Base-by-base conservation (phyloP, 1,140 invertebrate species). In the Conus ventricosus region DNA sequence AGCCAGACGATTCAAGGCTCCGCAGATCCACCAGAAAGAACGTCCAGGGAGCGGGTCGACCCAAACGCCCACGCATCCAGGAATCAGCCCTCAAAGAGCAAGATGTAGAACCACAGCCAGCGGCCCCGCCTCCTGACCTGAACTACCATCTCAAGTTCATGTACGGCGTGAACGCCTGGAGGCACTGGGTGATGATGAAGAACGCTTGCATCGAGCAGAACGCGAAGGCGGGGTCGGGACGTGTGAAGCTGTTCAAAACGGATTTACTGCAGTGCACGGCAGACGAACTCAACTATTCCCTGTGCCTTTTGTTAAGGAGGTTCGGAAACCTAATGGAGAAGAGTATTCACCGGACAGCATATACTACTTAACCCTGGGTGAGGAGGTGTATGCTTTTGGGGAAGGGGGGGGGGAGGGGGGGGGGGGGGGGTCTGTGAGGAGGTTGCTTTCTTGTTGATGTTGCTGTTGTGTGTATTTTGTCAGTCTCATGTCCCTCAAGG, bases 261-360 rank as follows among this genome's bases (percentile, higher is more conserved):
- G 98, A 99, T 94, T 96, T 99, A 54, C 94, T 99, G 13, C 97
- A 98, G 94, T 96, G 98, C 90, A 98, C 97, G 4, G 97, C 98
- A 1, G 98, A 98, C 93, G 98, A 99, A 94, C 95, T 99, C 4
- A 98, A 98, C 95, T 98, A 97, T 95, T 97, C 97, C 0, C 95
- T 99, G 10, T 98, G 97, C 95, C 95, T 98, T 23, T 99, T 95
- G 97, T 99, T 0, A 98, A 98, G 94, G 98, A 99, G 96, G 97
- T 98, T 8, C 91, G 97, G 54, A 99, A 98, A 94, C 98, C 98
- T 5, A 98, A 98, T 94, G 97, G 98, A 87, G 96, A 97, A 60
- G 97, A 98, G 94, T 99, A 99, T 95, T 97, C 97, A 27, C 97
- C 98, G 0, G 98, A 99, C 94, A 98, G 97, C 88, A 98, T 99